Percentiles rank a stretch among this genome's conserved stretches.
These are phyloP conservation scores for Cyphomyrus plagiostoma DNA, from an alignment of 2,113 vertebrate genomes.

Conservation along the genomic window DNA sequence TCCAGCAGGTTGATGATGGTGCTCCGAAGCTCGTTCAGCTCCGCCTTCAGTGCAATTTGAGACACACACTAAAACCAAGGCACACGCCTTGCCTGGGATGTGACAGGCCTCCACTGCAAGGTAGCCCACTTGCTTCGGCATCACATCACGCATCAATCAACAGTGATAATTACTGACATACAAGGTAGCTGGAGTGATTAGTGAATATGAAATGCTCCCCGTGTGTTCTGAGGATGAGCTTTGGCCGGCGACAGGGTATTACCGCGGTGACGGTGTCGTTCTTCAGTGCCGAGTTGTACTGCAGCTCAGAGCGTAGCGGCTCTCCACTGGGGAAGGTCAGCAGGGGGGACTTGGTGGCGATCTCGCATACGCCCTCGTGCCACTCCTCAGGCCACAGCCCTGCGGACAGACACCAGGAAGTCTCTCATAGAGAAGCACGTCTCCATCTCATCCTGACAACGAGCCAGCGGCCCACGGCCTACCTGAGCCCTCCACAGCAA, in stretches of 20 bases:
- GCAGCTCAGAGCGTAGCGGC: slow-evolving; percentile 89
- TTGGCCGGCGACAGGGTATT: slow-evolving; percentile 24
- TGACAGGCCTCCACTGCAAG: neutral
- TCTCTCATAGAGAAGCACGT: neutral
- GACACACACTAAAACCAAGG: neutral
- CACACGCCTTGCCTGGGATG: neutral
- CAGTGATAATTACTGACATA: neutral
- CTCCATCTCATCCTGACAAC: neutral
- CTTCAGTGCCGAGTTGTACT: slow-evolving; percentile 98
- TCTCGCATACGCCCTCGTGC: slow-evolving; percentile 97
- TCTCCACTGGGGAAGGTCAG: slow-evolving; percentile 95
- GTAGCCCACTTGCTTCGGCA: neutral
- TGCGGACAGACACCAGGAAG: slow-evolving; percentile 33
- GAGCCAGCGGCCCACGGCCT: slow-evolving; percentile 15
- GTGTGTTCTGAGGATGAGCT: neutral
- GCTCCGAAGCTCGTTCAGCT: slow-evolving; percentile 84
- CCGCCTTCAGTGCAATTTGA: slow-evolving; percentile 61
- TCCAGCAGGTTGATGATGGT: slow-evolving; percentile 95
- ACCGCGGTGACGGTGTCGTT: slow-evolving; percentile 93
- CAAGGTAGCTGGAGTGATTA: neutral
- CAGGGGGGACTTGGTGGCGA: slow-evolving; percentile 90
- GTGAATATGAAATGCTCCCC: neutral
- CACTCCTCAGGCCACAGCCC: slow-evolving; percentile 97
- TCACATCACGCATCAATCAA: neutral
- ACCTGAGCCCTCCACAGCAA: slow-evolving; percentile 97